A percentile compares a stretch with the other conserved stretches of the same genome.
Evolutionary conservation across 37 sponge, comb jelly and placozoan genomes (phyloP).

Genomic region (Halichondria panicea): DNA sequence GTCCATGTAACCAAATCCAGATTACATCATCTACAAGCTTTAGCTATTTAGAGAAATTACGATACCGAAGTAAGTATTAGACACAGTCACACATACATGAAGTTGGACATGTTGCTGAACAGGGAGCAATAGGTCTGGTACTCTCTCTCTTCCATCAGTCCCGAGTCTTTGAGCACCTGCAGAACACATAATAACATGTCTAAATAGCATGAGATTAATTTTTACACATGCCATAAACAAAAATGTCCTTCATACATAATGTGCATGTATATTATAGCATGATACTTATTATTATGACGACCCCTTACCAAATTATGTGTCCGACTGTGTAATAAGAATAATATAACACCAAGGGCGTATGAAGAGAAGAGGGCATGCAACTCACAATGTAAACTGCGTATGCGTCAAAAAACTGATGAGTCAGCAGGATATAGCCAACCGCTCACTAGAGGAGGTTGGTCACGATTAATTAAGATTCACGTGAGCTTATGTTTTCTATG

Average conservation of each 20-base stretch:
- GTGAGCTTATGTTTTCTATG: too few species aligned
- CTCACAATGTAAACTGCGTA: too few species aligned
- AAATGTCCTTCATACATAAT: not conserved
- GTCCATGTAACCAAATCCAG: not conserved
- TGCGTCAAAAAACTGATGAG: too few species aligned
- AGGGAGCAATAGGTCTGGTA: conserved; percentile 87
- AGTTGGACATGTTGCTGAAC: conserved; percentile 99
- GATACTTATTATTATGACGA: too few species aligned
- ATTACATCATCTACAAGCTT: not conserved
- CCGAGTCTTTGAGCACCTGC: conserved; percentile 84
- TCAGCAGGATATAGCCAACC: too few species aligned
- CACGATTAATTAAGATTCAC: too few species aligned
- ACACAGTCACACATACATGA: conserved; percentile 67
- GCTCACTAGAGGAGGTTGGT: too few species aligned
- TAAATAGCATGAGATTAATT: not conserved
- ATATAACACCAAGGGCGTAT: too few species aligned
- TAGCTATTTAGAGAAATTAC: not conserved
- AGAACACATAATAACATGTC: not conserved
- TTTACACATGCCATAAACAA: not conserved
- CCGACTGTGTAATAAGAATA: too few species aligned
- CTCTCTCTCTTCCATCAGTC: conserved; percentile 92
- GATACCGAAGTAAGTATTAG: not conserved
- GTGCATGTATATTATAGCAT: not conserved
- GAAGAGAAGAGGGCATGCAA: too few species aligned
- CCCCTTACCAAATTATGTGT: too few species aligned